phyloP scores from a whole-genome alignment of 1,140 invertebrate species.

The Heliothis virescens region DNA sequence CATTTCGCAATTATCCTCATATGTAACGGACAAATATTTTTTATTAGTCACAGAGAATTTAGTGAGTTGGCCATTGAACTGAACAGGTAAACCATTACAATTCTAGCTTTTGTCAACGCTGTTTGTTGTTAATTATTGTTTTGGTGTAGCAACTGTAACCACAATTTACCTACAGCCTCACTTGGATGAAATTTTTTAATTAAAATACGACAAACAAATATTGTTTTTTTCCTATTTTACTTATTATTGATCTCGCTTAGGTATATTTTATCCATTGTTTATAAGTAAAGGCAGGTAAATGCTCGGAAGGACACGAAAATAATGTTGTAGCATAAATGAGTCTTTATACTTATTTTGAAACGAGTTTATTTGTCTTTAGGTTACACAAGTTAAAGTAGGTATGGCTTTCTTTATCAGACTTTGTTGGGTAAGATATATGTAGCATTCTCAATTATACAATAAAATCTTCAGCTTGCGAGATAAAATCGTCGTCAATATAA shows the following conservation, averaged over 20 bases:
- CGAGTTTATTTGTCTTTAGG: constrained; percentile 19
- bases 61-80: constrained; percentile 20
- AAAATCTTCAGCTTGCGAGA: too few species aligned
- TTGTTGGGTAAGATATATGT: constrained; percentile 22
- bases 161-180: too few species aligned
- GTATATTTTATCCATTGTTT: not conserved
- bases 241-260: too few species aligned
- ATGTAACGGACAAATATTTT: constrained; percentile 21
- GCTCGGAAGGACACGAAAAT: not conserved
- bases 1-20: constrained; percentile 31
- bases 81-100: constrained; percentile 17
- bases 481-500: too few species aligned
- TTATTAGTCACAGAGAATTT: constrained; percentile 24
- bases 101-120: not conserved
- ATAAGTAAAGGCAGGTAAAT: not conserved
- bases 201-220: not conserved
- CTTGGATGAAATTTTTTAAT: not conserved
- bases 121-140: constrained; percentile 13
- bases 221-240: not conserved
- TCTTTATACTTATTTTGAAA: constrained; percentile 9
- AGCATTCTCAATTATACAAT: not conserved
- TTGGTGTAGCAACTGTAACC: not conserved
- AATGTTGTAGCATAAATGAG: not conserved
- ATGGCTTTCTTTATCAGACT: constrained; percentile 49
- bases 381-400: constrained; percentile 47